Percentiles rank a stretch among this genome's conserved stretches.
These are phyloP conservation scores for Trachelus tabidus DNA, from an alignment of 2,888 invertebrate genomes.

Conservation along the genomic window DNA sequence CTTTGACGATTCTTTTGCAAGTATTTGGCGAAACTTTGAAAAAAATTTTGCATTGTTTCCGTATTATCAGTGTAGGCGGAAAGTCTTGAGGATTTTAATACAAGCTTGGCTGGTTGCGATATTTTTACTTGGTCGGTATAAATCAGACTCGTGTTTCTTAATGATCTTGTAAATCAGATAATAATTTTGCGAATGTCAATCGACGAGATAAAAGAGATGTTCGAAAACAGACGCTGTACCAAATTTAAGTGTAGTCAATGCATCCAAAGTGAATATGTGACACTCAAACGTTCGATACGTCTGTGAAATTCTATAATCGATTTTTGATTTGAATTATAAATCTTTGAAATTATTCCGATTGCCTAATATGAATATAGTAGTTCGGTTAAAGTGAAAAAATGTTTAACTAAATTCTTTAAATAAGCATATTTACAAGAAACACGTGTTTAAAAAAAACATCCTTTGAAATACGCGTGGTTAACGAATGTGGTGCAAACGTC, in stretches of 20 bases:
- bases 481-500: slow-evolving; percentile 53
- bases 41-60: neutral
- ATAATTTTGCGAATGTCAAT: neutral
- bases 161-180: neutral
- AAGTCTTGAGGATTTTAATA: neutral
- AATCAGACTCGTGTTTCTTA: neutral
- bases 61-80: neutral
- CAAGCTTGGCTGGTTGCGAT: neutral
- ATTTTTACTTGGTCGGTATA: neutral
- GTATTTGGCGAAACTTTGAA: neutral
- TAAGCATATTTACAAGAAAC: neutral
- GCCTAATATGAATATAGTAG: neutral
- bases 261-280: neutral
- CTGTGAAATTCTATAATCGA: neutral
- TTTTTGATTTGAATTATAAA: neutral
- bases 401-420: neutral
- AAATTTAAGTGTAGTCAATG: neutral
- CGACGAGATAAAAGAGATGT: neutral
- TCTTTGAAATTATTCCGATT: neutral
- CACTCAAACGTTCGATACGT: neutral
- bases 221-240: neutral
- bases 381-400: neutral
- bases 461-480: neutral
- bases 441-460: neutral
- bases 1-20: neutral